Conservation (phyloP, 2,797 vertebrate genomes). For the Cyprinodon diabolis region DNA sequence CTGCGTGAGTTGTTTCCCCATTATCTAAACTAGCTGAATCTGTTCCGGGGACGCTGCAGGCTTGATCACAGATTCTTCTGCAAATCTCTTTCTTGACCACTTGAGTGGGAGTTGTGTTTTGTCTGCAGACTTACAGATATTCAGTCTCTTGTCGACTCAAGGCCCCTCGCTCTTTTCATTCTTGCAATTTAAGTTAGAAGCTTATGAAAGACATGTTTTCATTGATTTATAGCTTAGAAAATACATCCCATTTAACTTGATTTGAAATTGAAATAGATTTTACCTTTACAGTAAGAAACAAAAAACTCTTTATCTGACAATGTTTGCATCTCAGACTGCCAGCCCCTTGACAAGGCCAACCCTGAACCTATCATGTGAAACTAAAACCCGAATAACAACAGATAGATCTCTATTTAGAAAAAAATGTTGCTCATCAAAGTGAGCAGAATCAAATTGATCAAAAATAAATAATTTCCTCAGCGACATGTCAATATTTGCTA, state of each 20-base stretch:
- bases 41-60: slow-evolving; percentile 33
- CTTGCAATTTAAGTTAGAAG: background rate
- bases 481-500: no score
- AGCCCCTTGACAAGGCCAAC: background rate
- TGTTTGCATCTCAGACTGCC: background rate
- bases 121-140: slow-evolving; percentile 42
- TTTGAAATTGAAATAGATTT: background rate
- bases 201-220: background rate
- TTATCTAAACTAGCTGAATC: slow-evolving; percentile 68
- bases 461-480: no score
- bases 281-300: background rate
- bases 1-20: slow-evolving; percentile 22
- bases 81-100: slow-evolving; percentile 18
- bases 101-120: slow-evolving; percentile 57
- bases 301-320: background rate
- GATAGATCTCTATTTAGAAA: no score
- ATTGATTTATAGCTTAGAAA: background rate
- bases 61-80: slow-evolving; percentile 31
- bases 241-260: background rate
- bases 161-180: slow-evolving; percentile 2
- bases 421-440: no score
- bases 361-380: no score
- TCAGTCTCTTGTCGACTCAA: slow-evolving; percentile 23
- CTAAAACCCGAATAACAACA: no score
- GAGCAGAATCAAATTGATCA: no score